These are phyloP conservation scores for Nomada fucata DNA, from an alignment of 2,888 invertebrate species.

Conservation along the genomic window DNA sequence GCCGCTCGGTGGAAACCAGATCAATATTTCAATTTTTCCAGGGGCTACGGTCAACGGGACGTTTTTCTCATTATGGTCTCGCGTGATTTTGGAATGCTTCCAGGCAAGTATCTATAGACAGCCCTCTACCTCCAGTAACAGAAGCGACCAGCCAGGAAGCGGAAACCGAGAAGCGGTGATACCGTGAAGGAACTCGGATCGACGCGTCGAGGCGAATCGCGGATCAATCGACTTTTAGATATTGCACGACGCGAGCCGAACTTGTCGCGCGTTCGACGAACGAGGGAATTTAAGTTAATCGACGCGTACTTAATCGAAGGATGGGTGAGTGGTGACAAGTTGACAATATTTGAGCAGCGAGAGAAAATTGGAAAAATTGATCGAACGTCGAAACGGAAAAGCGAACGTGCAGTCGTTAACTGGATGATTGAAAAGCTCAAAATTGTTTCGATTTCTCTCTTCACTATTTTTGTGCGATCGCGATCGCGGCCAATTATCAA, in stretches of 20 bases:
- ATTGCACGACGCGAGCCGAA: slow-evolving; percentile 23
- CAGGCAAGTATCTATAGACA: slow-evolving; percentile 86
- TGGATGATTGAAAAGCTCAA: neutral
- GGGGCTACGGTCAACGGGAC: no score
- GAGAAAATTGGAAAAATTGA: no score
- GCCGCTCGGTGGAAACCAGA: neutral
- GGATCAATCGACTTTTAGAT: neutral
- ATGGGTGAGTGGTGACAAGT: no score
- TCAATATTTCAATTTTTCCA: neutral
- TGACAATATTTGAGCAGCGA: no score
- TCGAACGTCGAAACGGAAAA: no score
- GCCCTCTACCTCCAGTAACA: slow-evolving; percentile 85
- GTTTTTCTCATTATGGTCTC: neutral
- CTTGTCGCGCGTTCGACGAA: neutral
- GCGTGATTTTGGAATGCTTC: slow-evolving; percentile 12
- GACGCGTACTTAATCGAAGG: neutral
- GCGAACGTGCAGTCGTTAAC: no score
- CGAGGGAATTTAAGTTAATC: neutral
- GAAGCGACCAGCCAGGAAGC: slow-evolving; percentile 82
- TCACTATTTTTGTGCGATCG: neutral
- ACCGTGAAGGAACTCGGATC: slow-evolving; percentile 13
- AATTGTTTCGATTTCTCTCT: neutral
- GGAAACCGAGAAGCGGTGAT: slow-evolving; percentile 77
- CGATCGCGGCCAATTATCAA: neutral
- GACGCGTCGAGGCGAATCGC: no score